A percentile compares a stretch with the other conserved stretches of the same genome.
phyloP scores from a whole-genome alignment of 2,113 vertebrate species.

The Manacus vitellinus region DNA sequence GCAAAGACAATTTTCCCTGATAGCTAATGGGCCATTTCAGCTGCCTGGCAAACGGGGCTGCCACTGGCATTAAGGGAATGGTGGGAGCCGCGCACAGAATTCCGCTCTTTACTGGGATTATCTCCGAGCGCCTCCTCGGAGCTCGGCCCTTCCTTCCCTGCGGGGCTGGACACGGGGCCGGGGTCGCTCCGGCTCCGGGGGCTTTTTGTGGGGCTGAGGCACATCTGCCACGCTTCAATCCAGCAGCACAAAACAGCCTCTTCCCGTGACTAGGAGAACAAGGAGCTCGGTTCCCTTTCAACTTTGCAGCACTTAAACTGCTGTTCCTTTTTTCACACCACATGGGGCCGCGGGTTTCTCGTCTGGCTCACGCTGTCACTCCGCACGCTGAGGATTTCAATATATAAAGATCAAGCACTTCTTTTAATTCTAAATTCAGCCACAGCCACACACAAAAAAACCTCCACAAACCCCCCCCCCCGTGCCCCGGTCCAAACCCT shows the following conservation, averaged over 20 bases:
- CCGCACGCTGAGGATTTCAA: slow-evolving; percentile 70
- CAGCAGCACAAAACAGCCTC: slow-evolving; percentile 56
- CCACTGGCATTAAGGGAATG: slow-evolving; percentile 65
- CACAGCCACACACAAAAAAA: not conserved
- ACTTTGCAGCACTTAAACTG: slow-evolving; percentile 55
- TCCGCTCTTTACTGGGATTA: slow-evolving; percentile 76
- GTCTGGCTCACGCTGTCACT: slow-evolving; percentile 52
- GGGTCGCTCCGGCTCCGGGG: slow-evolving; percentile 47
- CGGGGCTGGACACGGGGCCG: slow-evolving; percentile 49
- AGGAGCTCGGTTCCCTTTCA: slow-evolving; percentile 58
- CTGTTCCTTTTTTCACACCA: slow-evolving; percentile 75
- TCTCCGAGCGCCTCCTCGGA: slow-evolving; percentile 70
- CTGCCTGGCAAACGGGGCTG: slow-evolving; percentile 76
- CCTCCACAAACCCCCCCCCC: not conserved
- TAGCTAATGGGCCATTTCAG: slow-evolving; percentile 93
- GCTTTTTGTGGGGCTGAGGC: slow-evolving; percentile 66
- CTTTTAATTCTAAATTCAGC: slow-evolving; percentile 65
- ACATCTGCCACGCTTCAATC: slow-evolving; percentile 65
- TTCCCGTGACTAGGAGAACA: slow-evolving; percentile 25
- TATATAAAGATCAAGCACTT: slow-evolving; percentile 62
- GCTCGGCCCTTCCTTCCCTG: slow-evolving; percentile 49
- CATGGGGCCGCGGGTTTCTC: slow-evolving; percentile 73
- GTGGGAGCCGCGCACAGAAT: slow-evolving; percentile 54
- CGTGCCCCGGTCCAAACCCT: not conserved
- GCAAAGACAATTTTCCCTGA: slow-evolving; percentile 92